Evolutionary conservation across 2,113 vertebrate species (phyloP), one percentile per base, ranked within the genome.

Genomic region (Chlamydotis undulata): DNA sequence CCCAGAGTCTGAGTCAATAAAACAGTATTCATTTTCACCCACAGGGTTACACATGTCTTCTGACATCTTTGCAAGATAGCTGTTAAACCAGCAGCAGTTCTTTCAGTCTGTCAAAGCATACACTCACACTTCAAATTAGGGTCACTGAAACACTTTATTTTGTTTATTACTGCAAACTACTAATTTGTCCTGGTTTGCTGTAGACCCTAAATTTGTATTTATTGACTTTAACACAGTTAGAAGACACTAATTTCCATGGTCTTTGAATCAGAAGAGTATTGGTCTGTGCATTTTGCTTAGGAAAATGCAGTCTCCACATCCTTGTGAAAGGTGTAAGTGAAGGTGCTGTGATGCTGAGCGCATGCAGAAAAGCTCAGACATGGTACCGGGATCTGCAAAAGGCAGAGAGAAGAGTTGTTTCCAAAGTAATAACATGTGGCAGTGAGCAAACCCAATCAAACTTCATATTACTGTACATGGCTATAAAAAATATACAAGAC

Each of bases 271-370:
- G 15, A 71, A 57, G 7, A 29, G 0, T 13, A 52, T 43, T 24
- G 22, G 3, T 37, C n/a, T 63, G 8, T 19, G 17, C 2, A 47
- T 70, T 83, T 74, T 45, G 3, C 14, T 84, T 78, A 11, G 10
- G 28, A 2, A 86, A 65, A 33, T 22, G 2, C 4, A n/a, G 4
- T 5, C 8, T 76, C 10, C 21, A 53, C 33, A 81, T 4, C 9
- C 14, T 39, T 19, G 10, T 29, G 23, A 52, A 12, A 89, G 7
- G 6, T 43, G 43, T 33, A 56, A 83, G 14, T 29, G 43, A 79
- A 68, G 31, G 21, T 47, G 39, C 2, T 69, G 9, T 7, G 45
- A 6, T 31, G 7, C 12, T 0, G 1, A 7, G 7, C 21, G 7
- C 7, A 24, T 22, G 26, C 9, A 80, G 55, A 50, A 79, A 39